Conservation (phyloP, 2,113 vertebrate species). For the Tretioscincus oriximinensis region DNA sequence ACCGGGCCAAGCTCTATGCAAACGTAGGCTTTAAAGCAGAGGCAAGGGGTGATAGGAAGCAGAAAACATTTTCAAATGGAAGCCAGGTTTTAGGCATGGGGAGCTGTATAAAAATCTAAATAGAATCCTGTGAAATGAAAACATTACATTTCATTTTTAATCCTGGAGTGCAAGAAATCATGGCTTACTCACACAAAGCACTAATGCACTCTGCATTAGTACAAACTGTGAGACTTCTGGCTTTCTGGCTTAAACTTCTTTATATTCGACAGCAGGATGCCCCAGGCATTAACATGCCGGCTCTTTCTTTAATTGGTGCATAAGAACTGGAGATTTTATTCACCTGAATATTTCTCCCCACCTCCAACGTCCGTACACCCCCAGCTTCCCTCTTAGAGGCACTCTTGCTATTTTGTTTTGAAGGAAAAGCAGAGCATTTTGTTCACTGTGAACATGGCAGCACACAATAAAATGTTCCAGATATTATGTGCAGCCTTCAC, state of each 20-base stretch:
- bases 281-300: neutral
- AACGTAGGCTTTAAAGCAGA: neutral
- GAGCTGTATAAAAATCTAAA: neutral
- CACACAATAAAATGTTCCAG: neutral
- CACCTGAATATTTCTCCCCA: neutral
- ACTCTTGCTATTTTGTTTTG: neutral
- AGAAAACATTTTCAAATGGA: neutral
- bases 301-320: neutral
- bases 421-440: constrained; percentile 29
- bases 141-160: constrained; percentile 5
- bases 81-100: constrained; percentile 23
- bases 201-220: neutral
- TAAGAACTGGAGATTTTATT: constrained; percentile 11
- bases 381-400: neutral
- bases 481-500: neutral
- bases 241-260: neutral
- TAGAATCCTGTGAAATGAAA: constrained; percentile 5
- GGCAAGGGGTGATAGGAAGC: neutral
- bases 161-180: constrained; percentile 6
- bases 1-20: neutral
- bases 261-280: constrained; percentile 5
- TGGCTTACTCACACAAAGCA: neutral
- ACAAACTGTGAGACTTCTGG: neutral
- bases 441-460: fast-evolving
- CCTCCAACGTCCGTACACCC: neutral